Evolutionary conservation across 2,888 invertebrate species (phyloP).

Genomic region (Cerceris rybyensis): DNA sequence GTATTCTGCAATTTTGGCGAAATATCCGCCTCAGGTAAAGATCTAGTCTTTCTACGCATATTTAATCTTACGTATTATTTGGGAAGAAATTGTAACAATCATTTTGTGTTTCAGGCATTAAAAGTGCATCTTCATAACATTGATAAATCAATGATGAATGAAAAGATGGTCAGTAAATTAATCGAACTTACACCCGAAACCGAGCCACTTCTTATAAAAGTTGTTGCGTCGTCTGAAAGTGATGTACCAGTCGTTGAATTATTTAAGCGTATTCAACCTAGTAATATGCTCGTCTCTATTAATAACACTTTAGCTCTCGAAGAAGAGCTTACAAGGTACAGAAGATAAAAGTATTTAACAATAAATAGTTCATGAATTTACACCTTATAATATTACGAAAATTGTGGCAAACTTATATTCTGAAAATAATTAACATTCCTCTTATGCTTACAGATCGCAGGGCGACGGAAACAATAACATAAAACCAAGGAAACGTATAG

Average conservation of each 20-base stretch:
- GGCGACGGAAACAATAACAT: constrained; percentile 74
- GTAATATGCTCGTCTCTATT: constrained; percentile 86
- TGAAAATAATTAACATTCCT: constrained; percentile 2
- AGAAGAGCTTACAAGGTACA: constrained; percentile 83
- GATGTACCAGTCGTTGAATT: constrained; percentile 85
- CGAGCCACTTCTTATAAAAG: constrained; percentile 84
- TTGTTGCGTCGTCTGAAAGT: constrained; percentile 53
- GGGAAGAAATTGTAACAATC: no score
- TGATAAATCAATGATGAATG: constrained; percentile 82
- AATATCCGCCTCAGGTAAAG: constrained; percentile 81
- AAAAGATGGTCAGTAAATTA: constrained; percentile 78
- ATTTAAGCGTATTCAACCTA: constrained; percentile 86
- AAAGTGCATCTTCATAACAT: constrained; percentile 85
- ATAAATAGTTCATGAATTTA: neutral
- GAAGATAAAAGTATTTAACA: neutral
- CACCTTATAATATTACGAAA: neutral
- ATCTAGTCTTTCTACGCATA: neutral
- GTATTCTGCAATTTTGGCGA: constrained; percentile 78
- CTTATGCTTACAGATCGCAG: constrained; percentile 32
- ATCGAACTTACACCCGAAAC: constrained; percentile 83
- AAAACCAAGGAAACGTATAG: constrained; percentile 65
- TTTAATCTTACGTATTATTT: no score
- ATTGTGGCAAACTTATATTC: neutral
- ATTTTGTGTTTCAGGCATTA: constrained; percentile 67
- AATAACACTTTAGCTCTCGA: constrained; percentile 88